These are phyloP conservation scores for Pogoniulus pusillus DNA, from an alignment of 2,797 vertebrate species.

Conservation along the genomic window DNA sequence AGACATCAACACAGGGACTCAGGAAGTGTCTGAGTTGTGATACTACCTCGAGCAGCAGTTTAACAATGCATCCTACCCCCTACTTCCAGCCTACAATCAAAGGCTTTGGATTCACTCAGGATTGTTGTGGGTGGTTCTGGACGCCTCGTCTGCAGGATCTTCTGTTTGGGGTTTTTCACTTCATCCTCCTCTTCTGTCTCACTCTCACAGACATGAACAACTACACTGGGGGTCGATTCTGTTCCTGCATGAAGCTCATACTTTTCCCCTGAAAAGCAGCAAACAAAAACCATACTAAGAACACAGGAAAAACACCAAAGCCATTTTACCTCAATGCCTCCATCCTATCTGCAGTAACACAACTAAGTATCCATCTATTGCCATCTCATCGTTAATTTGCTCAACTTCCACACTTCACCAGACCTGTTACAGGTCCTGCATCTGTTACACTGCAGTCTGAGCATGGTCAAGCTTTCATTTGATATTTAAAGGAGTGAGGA, in stretches of 20 bases:
- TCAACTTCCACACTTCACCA: not conserved
- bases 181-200: constrained; percentile 90
- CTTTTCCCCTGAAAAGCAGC: constrained; percentile 86
- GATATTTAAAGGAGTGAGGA: not conserved
- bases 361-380: not conserved
- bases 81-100: constrained; percentile 63
- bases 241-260: constrained; percentile 97
- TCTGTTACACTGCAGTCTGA: not conserved
- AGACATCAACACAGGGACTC: not conserved
- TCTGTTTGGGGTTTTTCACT: constrained; percentile 83
- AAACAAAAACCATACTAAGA: not conserved
- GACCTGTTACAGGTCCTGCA: not conserved
- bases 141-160: constrained; percentile 93
- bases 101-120: constrained; percentile 76
- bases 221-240: constrained; percentile 95
- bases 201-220: constrained; percentile 97
- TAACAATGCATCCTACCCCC: constrained; percentile 36
- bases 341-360: not conserved
- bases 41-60: not conserved
- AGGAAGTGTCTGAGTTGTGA: not conserved
- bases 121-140: constrained; percentile 83
- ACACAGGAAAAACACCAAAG: not conserved
- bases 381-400: not conserved
- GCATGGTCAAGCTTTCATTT: not conserved
- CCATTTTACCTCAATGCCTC: not conserved